Base-by-base conservation (phyloP, 2,797 vertebrate genomes). In the Oreonectes daqikongensis region DNA sequence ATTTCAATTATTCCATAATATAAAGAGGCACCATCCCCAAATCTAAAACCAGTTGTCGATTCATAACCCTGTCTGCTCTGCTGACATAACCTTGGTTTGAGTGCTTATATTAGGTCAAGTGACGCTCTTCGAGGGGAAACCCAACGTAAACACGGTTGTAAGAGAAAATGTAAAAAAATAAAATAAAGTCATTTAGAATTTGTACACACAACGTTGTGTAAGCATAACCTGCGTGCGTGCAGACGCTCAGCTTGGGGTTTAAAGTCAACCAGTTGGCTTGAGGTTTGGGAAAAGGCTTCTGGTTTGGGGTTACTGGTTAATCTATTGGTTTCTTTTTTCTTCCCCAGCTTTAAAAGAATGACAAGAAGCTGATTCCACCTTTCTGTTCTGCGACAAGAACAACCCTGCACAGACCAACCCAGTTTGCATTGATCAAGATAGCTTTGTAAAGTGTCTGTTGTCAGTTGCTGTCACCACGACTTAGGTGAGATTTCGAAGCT, bases 241-340 rank as follows among this genome's bases (percentile, higher is more conserved):
- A 55, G 5, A 46, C 18, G 30, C 53, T 24, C 40, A 40, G 32
- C 72, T 72, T 71, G 38, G 68, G 75, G 66, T 77, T 82, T 79
- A 72, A 75, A 57, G 68, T 67, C 38, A 63, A 65, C 38, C 60
- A 78, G 64, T 20, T 69, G 72, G 75, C 69, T 79, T 82, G 75
- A 79, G 75, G 74, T 78, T 77, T 65, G 40, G 77, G 74, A 50
- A 66, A 67, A 69, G 42, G 72, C 68, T 83, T 72, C 72, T 77
- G 84, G 82, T 83, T 84, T 83, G 78, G 84, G 80, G 72, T 85
- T 83, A 53, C 55, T 77, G 77, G 72, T 78, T 78, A 70, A 69
- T 75, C 66, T 75, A 53, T 24, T 17, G 72, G 65, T 76, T 81
- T 81, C 74, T 67, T 64, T 44, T 72, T 53, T 69, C 74, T 63